A percentile compares a stretch with the other conserved stretches of the same genome.
Conservation (phyloP, 2,888 invertebrate species). For the Lobophora halterata region DNA sequence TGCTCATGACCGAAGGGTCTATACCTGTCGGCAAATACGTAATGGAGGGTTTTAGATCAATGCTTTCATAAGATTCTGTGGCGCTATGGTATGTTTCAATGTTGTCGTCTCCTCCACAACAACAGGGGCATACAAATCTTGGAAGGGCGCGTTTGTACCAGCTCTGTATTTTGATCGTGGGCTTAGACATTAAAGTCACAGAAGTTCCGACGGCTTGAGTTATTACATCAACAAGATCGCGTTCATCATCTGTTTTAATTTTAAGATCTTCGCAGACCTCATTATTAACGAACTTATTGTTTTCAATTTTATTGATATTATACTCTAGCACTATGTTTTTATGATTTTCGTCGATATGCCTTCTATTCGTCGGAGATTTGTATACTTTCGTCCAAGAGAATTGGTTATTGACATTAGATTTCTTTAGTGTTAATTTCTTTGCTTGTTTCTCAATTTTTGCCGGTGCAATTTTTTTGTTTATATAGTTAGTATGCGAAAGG, state of each 20-base stretch:
- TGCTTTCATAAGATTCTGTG: slow-evolving; percentile 55
- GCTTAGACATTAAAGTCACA: slow-evolving; percentile 33
- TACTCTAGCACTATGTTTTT: slow-evolving; percentile 23
- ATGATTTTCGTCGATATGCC: slow-evolving; percentile 26
- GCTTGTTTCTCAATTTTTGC: slow-evolving; percentile 12
- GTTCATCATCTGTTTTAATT: slow-evolving; percentile 9
- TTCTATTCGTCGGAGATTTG: slow-evolving; percentile 41
- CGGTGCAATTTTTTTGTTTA: slow-evolving; percentile 12
- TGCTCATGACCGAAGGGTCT: slow-evolving; percentile 59
- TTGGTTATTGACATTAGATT: slow-evolving; percentile 24
- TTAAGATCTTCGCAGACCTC: slow-evolving; percentile 9
- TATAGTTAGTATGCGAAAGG: slow-evolving; percentile 22
- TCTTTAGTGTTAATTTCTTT: slow-evolving; percentile 25
- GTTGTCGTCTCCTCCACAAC: slow-evolving; percentile 47
- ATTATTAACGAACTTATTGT: slow-evolving; percentile 2
- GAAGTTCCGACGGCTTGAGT: slow-evolving; percentile 41
- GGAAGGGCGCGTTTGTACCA: slow-evolving; percentile 42
- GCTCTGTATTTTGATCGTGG: slow-evolving; percentile 19
- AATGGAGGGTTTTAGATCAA: slow-evolving; percentile 46
- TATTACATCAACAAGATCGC: slow-evolving; percentile 21
- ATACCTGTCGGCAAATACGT: slow-evolving; percentile 37
- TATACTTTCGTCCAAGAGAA: slow-evolving; percentile 55
- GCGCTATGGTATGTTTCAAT: slow-evolving; percentile 37
- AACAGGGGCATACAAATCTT: slow-evolving; percentile 57
- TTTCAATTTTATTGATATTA: slow-evolving; percentile 7